Percentiles rank a stretch among this genome's conserved stretches.
Evolutionary conservation across 2,113 vertebrate species (phyloP).

Genomic region (Riparia riparia): DNA sequence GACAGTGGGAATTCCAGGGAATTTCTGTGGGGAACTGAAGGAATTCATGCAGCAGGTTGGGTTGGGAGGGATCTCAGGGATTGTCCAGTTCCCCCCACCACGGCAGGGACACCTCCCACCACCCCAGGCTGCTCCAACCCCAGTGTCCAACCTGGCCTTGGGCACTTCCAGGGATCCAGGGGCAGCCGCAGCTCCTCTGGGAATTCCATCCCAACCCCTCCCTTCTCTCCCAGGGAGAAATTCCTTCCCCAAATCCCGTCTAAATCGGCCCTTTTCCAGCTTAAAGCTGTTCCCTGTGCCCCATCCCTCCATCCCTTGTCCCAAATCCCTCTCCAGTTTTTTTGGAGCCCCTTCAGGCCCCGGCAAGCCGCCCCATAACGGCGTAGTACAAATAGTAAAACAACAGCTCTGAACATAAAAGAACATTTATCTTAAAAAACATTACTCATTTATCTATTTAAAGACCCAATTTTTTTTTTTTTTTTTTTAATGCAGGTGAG

Average conservation of each 20-base stretch:
- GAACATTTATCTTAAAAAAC: neutral
- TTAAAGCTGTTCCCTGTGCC: neutral
- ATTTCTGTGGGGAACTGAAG: neutral
- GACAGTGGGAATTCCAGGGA: neutral
- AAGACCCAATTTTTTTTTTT: neutral
- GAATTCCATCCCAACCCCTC: fast-evolving
- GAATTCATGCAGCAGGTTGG: neutral
- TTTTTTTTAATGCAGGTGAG: neutral
- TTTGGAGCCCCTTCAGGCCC: neutral
- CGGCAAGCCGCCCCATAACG: neutral
- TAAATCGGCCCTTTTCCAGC: fast-evolving
- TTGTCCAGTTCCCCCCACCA: neutral
- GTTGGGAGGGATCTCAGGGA: neutral
- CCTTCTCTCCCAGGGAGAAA: fast-evolving
- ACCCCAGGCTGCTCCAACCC: neutral
- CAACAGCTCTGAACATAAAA: neutral
- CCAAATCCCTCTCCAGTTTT: neutral
- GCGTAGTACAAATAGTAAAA: neutral
- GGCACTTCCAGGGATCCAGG: neutral
- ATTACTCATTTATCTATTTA: neutral
- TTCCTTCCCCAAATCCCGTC: neutral
- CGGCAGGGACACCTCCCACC: neutral
- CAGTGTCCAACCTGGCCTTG: neutral
- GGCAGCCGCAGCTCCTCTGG: neutral
- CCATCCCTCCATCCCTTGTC: neutral